phyloP scores from a whole-genome alignment of 2,888 invertebrate species.

The Orthosia incerta region DNA sequence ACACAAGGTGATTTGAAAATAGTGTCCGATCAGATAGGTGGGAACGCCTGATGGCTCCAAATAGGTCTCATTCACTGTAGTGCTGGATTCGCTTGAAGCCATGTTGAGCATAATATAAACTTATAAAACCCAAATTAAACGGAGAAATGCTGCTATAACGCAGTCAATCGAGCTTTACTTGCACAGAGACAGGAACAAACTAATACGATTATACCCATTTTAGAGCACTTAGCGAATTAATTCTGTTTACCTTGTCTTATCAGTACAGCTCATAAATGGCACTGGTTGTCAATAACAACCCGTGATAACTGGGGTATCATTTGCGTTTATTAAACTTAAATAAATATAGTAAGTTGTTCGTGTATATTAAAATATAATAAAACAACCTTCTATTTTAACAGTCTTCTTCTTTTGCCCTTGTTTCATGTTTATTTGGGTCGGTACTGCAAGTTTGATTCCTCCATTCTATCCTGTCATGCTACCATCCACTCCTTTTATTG shows the following conservation, averaged over 20 bases:
- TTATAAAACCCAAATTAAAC: too few species aligned
- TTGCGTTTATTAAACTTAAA: too few species aligned
- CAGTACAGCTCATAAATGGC: neutral
- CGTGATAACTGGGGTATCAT: neutral
- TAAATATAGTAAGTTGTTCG: too few species aligned
- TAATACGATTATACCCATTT: constrained; percentile 4
- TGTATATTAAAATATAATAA: too few species aligned
- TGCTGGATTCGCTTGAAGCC: neutral
- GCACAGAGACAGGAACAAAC: neutral
- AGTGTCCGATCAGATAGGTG: neutral
- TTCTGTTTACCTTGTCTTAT: constrained; percentile 24
- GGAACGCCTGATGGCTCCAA: neutral
- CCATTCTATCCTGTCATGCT: too few species aligned
- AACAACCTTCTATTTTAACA: too few species aligned
- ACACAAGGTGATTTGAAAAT: neutral
- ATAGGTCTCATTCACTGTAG: neutral
- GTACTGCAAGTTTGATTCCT: too few species aligned
- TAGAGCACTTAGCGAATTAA: constrained; percentile 11
- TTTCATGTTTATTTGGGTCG: too few species aligned
- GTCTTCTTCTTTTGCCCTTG: too few species aligned
- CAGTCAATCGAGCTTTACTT: neutral
- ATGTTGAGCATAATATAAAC: too few species aligned
- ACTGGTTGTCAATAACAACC: constrained; percentile 5
- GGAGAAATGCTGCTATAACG: too few species aligned
- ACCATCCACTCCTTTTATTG: too few species aligned